Percentiles rank a stretch among this genome's conserved stretches.
phyloP scores from a whole-genome alignment of 2,888 invertebrate genomes.

The Hyalella azteca region DNA sequence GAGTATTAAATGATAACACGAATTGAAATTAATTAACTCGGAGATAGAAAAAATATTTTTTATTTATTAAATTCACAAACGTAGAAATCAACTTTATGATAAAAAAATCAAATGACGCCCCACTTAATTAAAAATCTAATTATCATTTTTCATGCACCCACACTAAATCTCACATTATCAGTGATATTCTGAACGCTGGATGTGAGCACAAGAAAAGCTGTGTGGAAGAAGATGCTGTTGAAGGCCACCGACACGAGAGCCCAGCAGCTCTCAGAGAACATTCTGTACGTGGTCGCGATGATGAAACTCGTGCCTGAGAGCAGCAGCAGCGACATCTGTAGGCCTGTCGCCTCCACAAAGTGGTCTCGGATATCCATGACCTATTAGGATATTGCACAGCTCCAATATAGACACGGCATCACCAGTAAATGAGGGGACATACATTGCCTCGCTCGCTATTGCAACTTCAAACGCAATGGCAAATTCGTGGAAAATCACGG shows the following conservation, averaged over 20 bases:
- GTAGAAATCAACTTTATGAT: too few species aligned
- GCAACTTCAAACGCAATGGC: too few species aligned
- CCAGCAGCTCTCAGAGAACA: slow-evolving; percentile 19
- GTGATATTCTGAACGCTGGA: slow-evolving; percentile 8
- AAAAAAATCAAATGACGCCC: too few species aligned
- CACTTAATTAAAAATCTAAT: too few species aligned
- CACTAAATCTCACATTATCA: not conserved
- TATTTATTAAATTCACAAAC: too few species aligned
- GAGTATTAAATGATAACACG: too few species aligned
- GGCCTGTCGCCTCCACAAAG: not conserved
- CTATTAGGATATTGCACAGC: not conserved
- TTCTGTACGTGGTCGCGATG: slow-evolving; percentile 19
- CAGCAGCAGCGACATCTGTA: slow-evolving; percentile 8
- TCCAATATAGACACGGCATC: not conserved
- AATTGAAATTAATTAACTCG: too few species aligned
- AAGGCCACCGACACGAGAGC: slow-evolving; percentile 10
- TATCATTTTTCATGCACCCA: too few species aligned
- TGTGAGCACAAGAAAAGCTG: not conserved
- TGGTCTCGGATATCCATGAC: slow-evolving; percentile 3
- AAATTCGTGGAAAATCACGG: too few species aligned
- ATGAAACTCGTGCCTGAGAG: slow-evolving; percentile 5
- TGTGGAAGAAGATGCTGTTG: slow-evolving; percentile 8
- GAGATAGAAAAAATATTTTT: too few species aligned
- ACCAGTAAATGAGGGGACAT: too few species aligned
- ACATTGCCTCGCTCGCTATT: too few species aligned